Conservation (phyloP, 2,797 vertebrate species). For the Chaetodon trifasciatus region DNA sequence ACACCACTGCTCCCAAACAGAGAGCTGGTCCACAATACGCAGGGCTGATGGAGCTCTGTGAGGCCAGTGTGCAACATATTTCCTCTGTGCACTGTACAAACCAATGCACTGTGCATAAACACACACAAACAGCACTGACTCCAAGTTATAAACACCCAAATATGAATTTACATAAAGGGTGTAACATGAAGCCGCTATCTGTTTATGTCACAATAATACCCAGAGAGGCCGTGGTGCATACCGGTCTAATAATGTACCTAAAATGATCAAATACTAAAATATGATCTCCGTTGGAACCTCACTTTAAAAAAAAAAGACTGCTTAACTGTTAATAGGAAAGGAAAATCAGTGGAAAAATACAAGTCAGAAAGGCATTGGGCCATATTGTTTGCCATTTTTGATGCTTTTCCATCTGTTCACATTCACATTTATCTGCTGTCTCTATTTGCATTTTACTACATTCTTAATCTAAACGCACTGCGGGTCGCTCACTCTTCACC, state of each 20-base stretch:
- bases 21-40: conserved; percentile 10
- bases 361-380: neutral
- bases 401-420: neutral
- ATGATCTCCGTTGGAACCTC: neutral
- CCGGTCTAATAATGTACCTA: neutral
- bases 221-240: too few species aligned
- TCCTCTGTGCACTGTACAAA: too few species aligned
- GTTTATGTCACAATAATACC: neutral
- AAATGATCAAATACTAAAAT: neutral
- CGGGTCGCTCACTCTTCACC: neutral
- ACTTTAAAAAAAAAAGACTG: neutral
- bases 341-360: neutral
- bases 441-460: neutral
- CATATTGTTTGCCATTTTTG: neutral
- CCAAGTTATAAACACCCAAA: neutral
- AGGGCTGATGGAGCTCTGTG: neutral
- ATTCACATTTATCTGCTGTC: neutral
- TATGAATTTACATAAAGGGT: neutral
- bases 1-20: neutral
- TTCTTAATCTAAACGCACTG: neutral
- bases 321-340: too few species aligned
- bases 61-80: conserved; percentile 36
- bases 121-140: neutral
- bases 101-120: too few species aligned
- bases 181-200: neutral